Evolutionary conservation across 2,888 invertebrate genomes (phyloP).

Genomic region (Polyommatus icarus): DNA sequence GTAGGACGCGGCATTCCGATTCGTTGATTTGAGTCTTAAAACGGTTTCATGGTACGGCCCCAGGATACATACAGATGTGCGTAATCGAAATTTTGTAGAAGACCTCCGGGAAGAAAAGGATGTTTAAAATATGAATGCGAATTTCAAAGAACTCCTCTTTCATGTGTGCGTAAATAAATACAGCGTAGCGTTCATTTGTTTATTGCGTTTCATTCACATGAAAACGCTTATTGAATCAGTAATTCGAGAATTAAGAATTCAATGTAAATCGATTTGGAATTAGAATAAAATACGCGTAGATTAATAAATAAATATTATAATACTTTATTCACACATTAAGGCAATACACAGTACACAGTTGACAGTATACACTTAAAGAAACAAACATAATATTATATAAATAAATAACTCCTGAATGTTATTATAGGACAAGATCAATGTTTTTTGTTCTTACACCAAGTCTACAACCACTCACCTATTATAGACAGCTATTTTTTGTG

Average conservation of each 20-base stretch:
- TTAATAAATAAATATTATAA: background rate
- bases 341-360: too few relatives aligned
- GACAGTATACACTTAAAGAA: too few relatives aligned
- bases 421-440: too few relatives aligned
- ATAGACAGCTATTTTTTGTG: too few relatives aligned
- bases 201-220: background rate
- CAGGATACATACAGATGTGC: too few relatives aligned
- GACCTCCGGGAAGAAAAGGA: background rate
- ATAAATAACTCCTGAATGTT: too few relatives aligned
- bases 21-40: background rate
- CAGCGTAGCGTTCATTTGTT: background rate
- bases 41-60: too few relatives aligned
- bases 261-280: background rate
- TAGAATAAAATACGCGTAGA: background rate
- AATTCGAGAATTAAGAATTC: background rate
- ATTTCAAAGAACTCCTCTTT: conserved; percentile 4
- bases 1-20: too few relatives aligned
- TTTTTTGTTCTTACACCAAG: too few relatives aligned
- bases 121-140: conserved; percentile 21
- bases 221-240: background rate
- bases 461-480: too few relatives aligned
- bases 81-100: background rate
- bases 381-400: too few relatives aligned
- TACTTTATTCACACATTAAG: background rate
- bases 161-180: conserved; percentile 21